phyloP scores from a whole-genome alignment of 2,797 vertebrate genomes.

The Danio kyathit region DNA sequence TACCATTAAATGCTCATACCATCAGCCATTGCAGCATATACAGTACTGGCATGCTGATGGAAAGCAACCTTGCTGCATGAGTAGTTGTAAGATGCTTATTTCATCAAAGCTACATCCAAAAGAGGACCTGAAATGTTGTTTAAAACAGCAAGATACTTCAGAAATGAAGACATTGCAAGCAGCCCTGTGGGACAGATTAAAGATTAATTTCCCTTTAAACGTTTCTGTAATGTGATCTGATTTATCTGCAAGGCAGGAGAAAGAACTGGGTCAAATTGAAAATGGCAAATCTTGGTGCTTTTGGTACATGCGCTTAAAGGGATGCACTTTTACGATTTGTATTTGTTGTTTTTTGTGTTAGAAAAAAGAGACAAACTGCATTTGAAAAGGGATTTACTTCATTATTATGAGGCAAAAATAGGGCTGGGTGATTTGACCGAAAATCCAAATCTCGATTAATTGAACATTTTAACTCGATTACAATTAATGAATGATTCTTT shows the following conservation, averaged over 20 bases:
- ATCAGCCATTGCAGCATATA: constrained; percentile 2
- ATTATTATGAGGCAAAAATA: too few species aligned
- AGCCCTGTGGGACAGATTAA: constrained; percentile 54
- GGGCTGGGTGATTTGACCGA: too few species aligned
- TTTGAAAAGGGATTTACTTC: not conserved
- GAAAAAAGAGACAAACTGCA: not conserved
- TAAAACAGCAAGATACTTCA: constrained; percentile 49
- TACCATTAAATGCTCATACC: constrained; percentile 39
- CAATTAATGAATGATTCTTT: too few species aligned
- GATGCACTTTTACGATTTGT: not conserved
- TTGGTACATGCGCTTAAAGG: not conserved
- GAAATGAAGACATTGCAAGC: constrained; percentile 54
- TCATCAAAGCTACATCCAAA: not conserved
- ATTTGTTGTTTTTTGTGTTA: not conserved
- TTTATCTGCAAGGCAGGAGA: constrained; percentile 48
- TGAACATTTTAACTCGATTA: too few species aligned
- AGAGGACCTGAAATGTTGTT: constrained; percentile 1
- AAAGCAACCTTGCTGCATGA: constrained; percentile 64
- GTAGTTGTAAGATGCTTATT: constrained; percentile 36
- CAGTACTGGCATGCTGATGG: not conserved
- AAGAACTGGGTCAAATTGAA: constrained; percentile 29
- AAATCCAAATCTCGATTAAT: too few species aligned
- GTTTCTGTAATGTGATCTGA: constrained; percentile 65
- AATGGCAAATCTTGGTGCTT: not conserved
- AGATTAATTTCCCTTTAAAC: constrained; percentile 67